Base-by-base conservation (phyloP, 2,113 vertebrate species). In the Oenanthe melanoleuca region DNA sequence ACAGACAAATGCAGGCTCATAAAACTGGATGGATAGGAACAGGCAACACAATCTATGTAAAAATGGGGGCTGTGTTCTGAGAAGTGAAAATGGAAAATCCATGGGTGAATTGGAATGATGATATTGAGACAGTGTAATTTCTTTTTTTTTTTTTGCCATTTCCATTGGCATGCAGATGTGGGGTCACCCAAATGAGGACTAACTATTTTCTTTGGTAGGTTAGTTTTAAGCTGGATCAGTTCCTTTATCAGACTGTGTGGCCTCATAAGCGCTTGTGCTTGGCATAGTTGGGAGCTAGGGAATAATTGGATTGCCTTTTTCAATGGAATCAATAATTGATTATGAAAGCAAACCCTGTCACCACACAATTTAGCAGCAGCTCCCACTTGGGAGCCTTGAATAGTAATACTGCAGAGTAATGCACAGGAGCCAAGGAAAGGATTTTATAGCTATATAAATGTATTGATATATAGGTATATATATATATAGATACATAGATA, bases 251-350 rank as follows among this genome's bases (percentile, higher is more conserved):
- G 73, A 12, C 56, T 91, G 65, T 84, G 80, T 75, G 78, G 81
- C 84, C 78, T 93, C 57, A 22, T 60, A 75, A 91, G 65, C 57
- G 65, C 61, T 37, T 84, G 64, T 91, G 29, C 53, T 78, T 96
- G 92, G 33, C 64, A 8, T 80, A 66, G 72, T 33, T 71, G 60
- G 69, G 69, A 94, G 52, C 72, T 84, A 26, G 89, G 50, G 33
- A 92, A 50, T 95, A 91, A 92, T 56, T 90, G 80, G 72, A 93
- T 88, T 92, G 86, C 75, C 63, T 93, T 92, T 93, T 93, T 75
- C 86, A 75, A 86, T 88, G 75, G 74, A 80, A 93, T 92, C 88
- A 59, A n/a, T 82, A 82, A 85, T 64, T 90, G 91, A 75, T 92
- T 75, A 60, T 90, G 91, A 94, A 93, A 92, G 91, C 86, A 93